Conservation (phyloP, 2,888 invertebrate species). For the Neria commutata region DNA sequence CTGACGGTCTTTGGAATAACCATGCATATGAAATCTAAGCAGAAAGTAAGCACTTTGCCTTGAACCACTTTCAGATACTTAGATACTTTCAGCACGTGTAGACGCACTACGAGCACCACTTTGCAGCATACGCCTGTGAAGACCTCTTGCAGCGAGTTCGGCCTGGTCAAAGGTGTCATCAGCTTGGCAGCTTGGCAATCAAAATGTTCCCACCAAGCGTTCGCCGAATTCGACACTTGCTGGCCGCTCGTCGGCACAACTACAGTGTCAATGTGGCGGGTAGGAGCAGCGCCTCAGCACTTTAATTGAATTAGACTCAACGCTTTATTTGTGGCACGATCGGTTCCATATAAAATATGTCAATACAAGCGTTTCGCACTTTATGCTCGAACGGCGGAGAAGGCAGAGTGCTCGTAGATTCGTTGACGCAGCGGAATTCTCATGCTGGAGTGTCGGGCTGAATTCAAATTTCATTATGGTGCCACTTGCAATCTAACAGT, state of each 20-base stretch:
- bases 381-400: slow-evolving; percentile 32
- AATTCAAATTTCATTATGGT: too few species aligned
- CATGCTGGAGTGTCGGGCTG: too few species aligned
- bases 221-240: background rate
- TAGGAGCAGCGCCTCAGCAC: background rate
- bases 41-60: too few species aligned
- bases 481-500: too few species aligned
- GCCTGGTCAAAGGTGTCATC: slow-evolving; percentile 2
- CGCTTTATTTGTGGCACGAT: background rate
- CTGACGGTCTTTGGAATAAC: too few species aligned
- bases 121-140: too few species aligned
- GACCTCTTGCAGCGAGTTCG: slow-evolving; percentile 7
- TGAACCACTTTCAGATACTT: too few species aligned
- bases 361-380: slow-evolving; percentile 40
- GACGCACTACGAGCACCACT: too few species aligned
- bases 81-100: slow-evolving; percentile 7
- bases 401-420: background rate
- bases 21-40: too few species aligned
- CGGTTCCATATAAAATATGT: slow-evolving; percentile 39
- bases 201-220: background rate
- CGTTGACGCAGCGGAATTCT: too few species aligned
- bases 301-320: background rate
- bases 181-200: too few species aligned
- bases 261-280: background rate
- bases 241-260: background rate